Evolutionary conservation across 2,113 vertebrate genomes (phyloP), one percentile per base, ranked within the genome.

Genomic region (Chlamydotis undulata): DNA sequence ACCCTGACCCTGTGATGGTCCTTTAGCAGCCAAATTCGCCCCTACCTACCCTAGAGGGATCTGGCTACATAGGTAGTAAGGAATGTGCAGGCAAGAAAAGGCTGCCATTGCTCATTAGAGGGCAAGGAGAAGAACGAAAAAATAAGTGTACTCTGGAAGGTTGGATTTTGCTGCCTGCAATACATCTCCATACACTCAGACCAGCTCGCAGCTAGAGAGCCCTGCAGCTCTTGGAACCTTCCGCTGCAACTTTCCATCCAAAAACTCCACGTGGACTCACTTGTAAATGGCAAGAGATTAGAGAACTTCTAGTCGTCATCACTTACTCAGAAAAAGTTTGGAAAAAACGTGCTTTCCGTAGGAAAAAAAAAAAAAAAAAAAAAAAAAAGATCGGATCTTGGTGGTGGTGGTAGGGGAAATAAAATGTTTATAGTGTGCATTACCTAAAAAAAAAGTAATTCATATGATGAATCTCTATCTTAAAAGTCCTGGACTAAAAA

Each of bases 271-370:
- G 87, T 95, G 94, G 96, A 92, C 90, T 95, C 89, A 87, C 94
- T 96, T 82, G 94, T 59, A 95, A 95, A 96, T 95, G 96, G 96
- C 96, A 95, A 85, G 83, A 96, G 95, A 97, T 96, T 94, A 96
- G 94, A 96, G 95, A 91, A 94, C 92, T 96, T 96, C 91, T 91
- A 4, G 8, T 91, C 83, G 2, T 95, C 96, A 96, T 87, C 95
- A 63, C 90, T 96, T 93, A 91, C 53, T 71, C 90, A 82, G 4
- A 0, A 87, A 78, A 92, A 87, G 60, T 64, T 90, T 93, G 93
- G 95, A 96, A 96, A 96, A 94, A 91, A 33, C 37, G 33, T 83
- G 18, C 81, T 94, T 94, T 94, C 41, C 0, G 0, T 45, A 65
- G 29, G 3, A 6, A 57, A 31, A 55, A 61, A 89, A 59, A 88